Base-by-base conservation (phyloP, 2,113 vertebrate species). In the Chionis minor region DNA sequence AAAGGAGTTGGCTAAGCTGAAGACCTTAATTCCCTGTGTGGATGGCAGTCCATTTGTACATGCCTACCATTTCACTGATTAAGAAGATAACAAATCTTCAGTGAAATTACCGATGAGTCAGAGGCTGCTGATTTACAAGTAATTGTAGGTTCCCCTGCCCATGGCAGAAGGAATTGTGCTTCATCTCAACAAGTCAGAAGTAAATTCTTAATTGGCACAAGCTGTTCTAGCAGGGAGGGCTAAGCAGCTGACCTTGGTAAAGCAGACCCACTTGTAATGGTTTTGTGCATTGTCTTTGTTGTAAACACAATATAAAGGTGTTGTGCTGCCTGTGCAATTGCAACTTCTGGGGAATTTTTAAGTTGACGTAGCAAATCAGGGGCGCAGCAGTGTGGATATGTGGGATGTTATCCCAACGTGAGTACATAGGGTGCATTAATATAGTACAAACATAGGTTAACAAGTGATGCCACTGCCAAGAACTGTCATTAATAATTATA, bases 81-180 rank as follows among this genome's bases (percentile, higher is more conserved):
- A 70, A 78, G 86, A 87, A 82, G 86, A 90, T 86, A 96, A 96
- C 49, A 95, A 81, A 92, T 90, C 85, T 94, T 92, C 71, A 86
- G 56, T 69, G 85, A 90, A 90, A 80, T 89, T 96, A 96, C 89
- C 81, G 90, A 88, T 95, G 94, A 97, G 92, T 95, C 87, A 93
- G 72, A 92, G 74, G 54, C 73, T 95, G 66, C 44, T 92, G 77
- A 95, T 96, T 92, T 95, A 92, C 66, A 84, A 95, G 35, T 94
- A 94, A 89, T 94, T 95, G 79, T 84, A 84, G 81, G 67, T 90
- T 95, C 54, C 75, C 80, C 74, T 92, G 82, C 67, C 66, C 14
- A 2, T 92, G 80, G 70, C 85, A 92, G 74, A 52, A 84, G 52
- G 69, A 88, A 45, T 75, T 82, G 73, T 85, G 77, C 63, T 55